Evolutionary conservation across 1,140 invertebrate genomes (phyloP), one percentile per base, ranked within the genome.

Genomic region (Pseudobourletiella spinata): DNA sequence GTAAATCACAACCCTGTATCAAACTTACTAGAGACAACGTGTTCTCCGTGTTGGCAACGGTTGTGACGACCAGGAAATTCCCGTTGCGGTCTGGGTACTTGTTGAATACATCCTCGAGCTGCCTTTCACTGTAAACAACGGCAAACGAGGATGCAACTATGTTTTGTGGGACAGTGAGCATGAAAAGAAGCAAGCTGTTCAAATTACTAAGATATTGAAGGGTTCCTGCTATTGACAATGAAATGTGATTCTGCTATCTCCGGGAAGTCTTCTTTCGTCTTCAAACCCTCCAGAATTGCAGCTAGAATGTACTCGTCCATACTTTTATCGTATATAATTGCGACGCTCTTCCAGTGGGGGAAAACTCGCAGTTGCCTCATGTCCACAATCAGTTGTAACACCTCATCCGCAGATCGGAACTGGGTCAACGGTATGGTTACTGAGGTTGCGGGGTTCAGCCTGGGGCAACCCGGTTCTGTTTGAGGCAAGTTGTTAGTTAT

Each of bases 341-440:
- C 57, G 2, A 51, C 62, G 28, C 59, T 51, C n/a, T 63, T 48
- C 59, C 56, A 56, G 32, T 60, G 57, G 32, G 66, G 66, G 14
- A 69, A 39, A 0, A 58, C 35, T 18, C 51, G 59, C 20, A 51
- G 51, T 20, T 64, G 56, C 25, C 68, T 24, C 18, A 67, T 61
- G 35, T 70, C 68, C 35, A 66, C 51, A 15, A 70, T 54, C 15
- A 70, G 22, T 51, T 70, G 68, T 25, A 64, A 51, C 6, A 70
- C 32, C 42, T 63, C 63, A n/a, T 64, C 64, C 18, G 39, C 67
- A 0, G 6, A 8, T 0, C 22, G 22, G 42, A 64, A 70, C 61
- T 58, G 62, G 0, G 68, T 60, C 14, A 70, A 30, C 8, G 68
- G 64, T 26, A 70, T 22, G 1, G 65, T 70, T 2, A 70, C 65